These are phyloP conservation scores for Drosophila pegasa DNA, from an alignment of 2,888 invertebrate genomes.

Conservation along the genomic window DNA sequence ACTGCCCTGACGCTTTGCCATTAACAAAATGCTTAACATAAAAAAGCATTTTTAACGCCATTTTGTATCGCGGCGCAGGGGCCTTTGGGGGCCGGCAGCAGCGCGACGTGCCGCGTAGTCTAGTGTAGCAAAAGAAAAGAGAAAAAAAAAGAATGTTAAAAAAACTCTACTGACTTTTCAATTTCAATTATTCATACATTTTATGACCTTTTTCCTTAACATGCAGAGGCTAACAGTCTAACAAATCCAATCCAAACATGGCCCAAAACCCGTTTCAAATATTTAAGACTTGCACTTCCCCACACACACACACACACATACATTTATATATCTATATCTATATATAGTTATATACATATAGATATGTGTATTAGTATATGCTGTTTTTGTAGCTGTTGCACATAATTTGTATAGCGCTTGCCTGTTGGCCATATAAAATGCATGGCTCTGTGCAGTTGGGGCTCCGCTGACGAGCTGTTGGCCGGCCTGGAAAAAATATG, in stretches of 20 bases:
- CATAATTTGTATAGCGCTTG: conserved; percentile 67
- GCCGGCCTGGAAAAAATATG: conserved; percentile 16
- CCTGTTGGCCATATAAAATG: conserved; percentile 69
- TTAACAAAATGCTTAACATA: conserved; percentile 75
- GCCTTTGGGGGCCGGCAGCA: conserved; percentile 13
- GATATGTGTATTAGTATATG: conserved; percentile 16
- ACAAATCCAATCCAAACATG: conserved; percentile 54
- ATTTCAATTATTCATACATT: conserved; percentile 83
- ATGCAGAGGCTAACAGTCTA: conserved; percentile 49
- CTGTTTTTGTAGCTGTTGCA: conserved; percentile 45
- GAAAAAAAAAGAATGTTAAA: conserved; percentile 29
- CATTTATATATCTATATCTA: conserved; percentile 42
- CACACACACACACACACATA: conserved; percentile 30
- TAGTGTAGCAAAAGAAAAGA: conserved; percentile 17
- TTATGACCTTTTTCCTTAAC: conserved; percentile 79
- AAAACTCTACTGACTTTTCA: conserved; percentile 82
- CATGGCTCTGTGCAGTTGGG: conserved; percentile 64
- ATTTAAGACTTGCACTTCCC: conserved; percentile 71
- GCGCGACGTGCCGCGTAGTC: conserved; percentile 5
- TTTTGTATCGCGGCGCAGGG: conserved; percentile 47
- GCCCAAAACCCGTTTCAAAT: conserved; percentile 64
- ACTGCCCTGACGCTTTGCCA: conserved; percentile 46
- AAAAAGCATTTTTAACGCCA: conserved; percentile 74
- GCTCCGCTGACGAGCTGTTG: conserved; percentile 39
- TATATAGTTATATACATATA: conserved; percentile 37